Evolutionary conservation across 2,113 vertebrate genomes (phyloP).

Genomic region (Tyto alba): DNA sequence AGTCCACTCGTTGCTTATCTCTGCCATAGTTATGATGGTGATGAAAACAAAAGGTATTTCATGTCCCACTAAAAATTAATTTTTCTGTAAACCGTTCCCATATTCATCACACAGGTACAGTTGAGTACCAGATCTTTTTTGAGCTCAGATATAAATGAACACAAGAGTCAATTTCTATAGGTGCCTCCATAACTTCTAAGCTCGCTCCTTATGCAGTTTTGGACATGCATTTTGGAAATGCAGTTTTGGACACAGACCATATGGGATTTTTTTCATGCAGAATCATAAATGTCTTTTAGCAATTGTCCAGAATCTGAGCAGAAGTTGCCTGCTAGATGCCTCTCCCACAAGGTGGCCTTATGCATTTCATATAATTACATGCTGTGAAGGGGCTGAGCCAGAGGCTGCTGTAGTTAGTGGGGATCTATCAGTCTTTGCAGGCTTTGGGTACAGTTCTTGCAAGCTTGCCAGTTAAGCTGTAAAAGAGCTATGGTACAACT

Average conservation of each 20-base stretch:
- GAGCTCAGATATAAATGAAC: background rate
- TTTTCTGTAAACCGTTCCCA: conserved; percentile 5
- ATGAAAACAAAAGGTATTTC: conserved; percentile 36
- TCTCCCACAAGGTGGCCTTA: background rate
- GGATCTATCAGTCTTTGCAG: background rate
- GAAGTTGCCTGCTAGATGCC: background rate
- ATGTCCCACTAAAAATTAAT: background rate
- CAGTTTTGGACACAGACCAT: conserved; percentile 59
- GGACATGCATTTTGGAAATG: conserved; percentile 54
- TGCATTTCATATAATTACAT: background rate
- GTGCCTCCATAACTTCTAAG: conserved; percentile 51
- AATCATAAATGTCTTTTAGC: background rate
- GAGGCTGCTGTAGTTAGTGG: background rate
- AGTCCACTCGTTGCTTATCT: conserved; percentile 58
- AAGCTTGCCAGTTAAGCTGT: background rate
- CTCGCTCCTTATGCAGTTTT: conserved; percentile 48
- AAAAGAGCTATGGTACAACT: background rate
- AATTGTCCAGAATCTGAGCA: background rate
- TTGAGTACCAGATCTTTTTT: background rate
- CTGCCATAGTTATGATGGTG: background rate
- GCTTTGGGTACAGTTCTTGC: background rate
- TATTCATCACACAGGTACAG: background rate
- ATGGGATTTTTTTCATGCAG: background rate
- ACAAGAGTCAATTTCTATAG: background rate
- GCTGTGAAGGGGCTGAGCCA: background rate